Evolutionary conservation across 2,797 vertebrate species (phyloP).

Genomic region (Diceros bicornis): DNA sequence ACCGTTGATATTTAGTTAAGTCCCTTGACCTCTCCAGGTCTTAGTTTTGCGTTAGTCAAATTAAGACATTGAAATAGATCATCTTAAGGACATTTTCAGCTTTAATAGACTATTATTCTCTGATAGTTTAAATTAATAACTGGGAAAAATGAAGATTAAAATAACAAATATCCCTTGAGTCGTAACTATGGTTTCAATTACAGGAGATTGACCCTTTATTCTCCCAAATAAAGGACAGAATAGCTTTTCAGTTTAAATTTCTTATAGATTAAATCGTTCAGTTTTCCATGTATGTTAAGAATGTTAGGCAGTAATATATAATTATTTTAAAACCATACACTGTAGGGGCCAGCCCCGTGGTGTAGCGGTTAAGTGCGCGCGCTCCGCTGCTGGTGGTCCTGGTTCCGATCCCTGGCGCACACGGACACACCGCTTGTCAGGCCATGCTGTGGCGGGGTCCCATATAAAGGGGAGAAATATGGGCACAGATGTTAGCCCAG

Average conservation of each 20-base stretch:
- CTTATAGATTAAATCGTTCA: background rate
- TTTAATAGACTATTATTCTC: background rate
- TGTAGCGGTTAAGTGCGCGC: too few species aligned
- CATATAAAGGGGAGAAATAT: too few species aligned
- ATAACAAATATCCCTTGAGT: slow-evolving; percentile 5
- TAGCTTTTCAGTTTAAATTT: slow-evolving; percentile 38
- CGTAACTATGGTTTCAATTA: background rate
- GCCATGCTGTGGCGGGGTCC: too few species aligned
- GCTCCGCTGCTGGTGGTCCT: too few species aligned
- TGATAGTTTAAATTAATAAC: slow-evolving; percentile 13
- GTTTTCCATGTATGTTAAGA: background rate
- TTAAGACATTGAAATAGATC: background rate
- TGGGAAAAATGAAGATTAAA: slow-evolving; percentile 54
- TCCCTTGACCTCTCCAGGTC: background rate
- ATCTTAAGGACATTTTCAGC: background rate
- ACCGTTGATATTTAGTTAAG: background rate
- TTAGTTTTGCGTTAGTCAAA: slow-evolving; percentile 31
- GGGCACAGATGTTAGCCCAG: too few species aligned
- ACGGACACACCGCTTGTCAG: too few species aligned
- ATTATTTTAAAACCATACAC: background rate
- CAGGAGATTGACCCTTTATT: background rate
- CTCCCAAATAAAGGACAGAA: background rate
- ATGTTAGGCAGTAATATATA: background rate
- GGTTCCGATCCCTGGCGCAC: too few species aligned
- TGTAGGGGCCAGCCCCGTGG: background rate